Conservation (phyloP, 1,140 invertebrate genomes). For the Bombus polaris region DNA sequence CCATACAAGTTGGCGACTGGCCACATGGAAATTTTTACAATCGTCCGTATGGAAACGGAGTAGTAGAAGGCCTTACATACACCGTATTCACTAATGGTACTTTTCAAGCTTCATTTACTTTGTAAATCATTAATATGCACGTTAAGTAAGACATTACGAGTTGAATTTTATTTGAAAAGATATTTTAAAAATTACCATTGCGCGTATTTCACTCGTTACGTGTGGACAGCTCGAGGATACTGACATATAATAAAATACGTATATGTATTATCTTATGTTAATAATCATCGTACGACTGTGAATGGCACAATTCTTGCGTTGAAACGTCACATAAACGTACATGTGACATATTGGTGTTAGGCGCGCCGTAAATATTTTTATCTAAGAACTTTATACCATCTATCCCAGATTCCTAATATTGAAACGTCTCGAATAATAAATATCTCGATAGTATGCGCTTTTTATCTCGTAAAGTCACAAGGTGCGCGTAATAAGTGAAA, state of each 20-base stretch:
- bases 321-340: neutral
- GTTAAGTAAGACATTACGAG: neutral
- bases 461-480: neutral
- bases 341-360: slow-evolving; percentile 35
- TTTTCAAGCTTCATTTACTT: neutral
- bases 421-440: slow-evolving; percentile 2
- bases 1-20: neutral
- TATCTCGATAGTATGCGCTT: neutral
- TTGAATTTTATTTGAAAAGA: neutral
- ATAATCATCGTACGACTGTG: too few species aligned
- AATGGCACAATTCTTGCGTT: too few species aligned
- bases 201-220: too few species aligned
- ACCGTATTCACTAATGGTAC: neutral
- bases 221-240: too few species aligned
- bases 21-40: neutral
- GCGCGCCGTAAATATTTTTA: neutral
- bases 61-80: neutral
- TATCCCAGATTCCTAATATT: neutral
- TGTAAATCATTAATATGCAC: neutral
- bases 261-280: too few species aligned
- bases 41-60: neutral
- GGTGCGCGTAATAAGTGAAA: neutral
- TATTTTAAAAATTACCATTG: neutral
- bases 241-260: too few species aligned
- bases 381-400: neutral